phyloP scores from a whole-genome alignment of 2,888 invertebrate species.

The Octonoba sinensis region DNA sequence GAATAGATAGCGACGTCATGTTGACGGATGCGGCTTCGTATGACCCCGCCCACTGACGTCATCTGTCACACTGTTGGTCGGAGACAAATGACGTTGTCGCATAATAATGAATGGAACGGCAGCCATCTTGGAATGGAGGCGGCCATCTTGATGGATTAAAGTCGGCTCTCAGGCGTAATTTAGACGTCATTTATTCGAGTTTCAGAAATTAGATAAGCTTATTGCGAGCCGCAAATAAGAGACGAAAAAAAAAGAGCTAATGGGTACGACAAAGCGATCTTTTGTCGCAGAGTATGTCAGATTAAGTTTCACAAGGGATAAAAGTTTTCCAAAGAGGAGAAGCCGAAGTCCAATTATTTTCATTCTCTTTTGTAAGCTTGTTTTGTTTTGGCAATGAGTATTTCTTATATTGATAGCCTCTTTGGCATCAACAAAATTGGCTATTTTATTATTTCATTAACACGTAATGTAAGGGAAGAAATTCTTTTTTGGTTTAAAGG shows the following conservation, averaged over 20 bases:
- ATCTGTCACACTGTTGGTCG: constrained; percentile 62
- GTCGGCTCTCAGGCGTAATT: constrained; percentile 43
- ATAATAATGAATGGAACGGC: constrained; percentile 51
- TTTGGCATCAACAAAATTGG: too few species aligned
- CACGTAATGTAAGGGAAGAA: too few species aligned
- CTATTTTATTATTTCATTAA: too few species aligned
- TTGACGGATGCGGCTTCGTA: constrained; percentile 56
- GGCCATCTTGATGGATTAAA: constrained; percentile 62
- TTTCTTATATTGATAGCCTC: too few species aligned
- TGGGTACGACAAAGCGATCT: constrained; percentile 52
- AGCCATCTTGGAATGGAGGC: constrained; percentile 53
- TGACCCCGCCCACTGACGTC: constrained; percentile 64
- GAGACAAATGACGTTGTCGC: constrained; percentile 62
- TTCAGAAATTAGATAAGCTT: constrained; percentile 63
- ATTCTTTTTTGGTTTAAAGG: too few species aligned
- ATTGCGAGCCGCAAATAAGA: constrained; percentile 41
- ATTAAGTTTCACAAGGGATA: constrained; percentile 13
- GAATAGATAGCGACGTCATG: constrained; percentile 57
- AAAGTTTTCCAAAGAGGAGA: too few species aligned
- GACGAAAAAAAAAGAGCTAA: constrained; percentile 31
- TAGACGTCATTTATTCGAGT: constrained; percentile 59
- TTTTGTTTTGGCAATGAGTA: too few species aligned
- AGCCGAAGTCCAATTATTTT: too few species aligned
- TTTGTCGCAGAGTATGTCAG: constrained; percentile 35
- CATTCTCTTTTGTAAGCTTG: too few species aligned